Base-by-base conservation (phyloP, 2,888 invertebrate species). In the Eilema sororculum region DNA sequence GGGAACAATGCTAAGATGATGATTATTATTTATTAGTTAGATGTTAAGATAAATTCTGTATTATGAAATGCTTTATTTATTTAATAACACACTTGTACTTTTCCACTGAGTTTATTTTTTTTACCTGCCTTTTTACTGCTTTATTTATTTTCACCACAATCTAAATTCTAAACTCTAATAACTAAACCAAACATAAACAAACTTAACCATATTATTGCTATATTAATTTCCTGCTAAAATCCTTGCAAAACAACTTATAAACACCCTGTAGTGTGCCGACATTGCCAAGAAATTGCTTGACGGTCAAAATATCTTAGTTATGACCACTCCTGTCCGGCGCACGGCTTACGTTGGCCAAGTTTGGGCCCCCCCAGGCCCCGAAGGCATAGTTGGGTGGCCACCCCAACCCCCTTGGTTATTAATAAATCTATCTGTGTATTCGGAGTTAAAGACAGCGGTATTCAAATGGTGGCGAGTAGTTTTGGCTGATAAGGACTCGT, bases 281-380 rank as follows among this genome's bases (percentile, higher is more conserved):
- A 88, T 84, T 86, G 89, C 92, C 93, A 95, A 94, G 94, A 93
- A 93, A 94, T 94, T 91, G 93, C 93, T 90, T 91, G 94, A 93
- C 94, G 93, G 93, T 94, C 95, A 94, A 95, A 95, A 95, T 94
- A 95, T 95, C 95, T 95, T 95, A 94, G 95, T 93, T 95, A 95
- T 95, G 95, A 93, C 95, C 93, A 92, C 90, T 93, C 89, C 94
- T 95, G 95, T 95, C 95, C 94, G 86, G 92, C 86, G 87, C 95
- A 95, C 86, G 90, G 92, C 93, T 92, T 92, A 94, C 92, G 92
- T 91, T 93, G 91, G 93, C 93, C 92, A 94, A 94, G 90, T 93
- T 90, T 87, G 78, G 86, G 28, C 90, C 87, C 82, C 87, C 88
- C 78, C 65, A 71, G 67, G 77, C 86, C 87, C 93, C 91, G 85